Evolutionary conservation across 2,113 vertebrate species (phyloP), one percentile per base, ranked within the genome.

Genomic region (Cavia aperea): DNA sequence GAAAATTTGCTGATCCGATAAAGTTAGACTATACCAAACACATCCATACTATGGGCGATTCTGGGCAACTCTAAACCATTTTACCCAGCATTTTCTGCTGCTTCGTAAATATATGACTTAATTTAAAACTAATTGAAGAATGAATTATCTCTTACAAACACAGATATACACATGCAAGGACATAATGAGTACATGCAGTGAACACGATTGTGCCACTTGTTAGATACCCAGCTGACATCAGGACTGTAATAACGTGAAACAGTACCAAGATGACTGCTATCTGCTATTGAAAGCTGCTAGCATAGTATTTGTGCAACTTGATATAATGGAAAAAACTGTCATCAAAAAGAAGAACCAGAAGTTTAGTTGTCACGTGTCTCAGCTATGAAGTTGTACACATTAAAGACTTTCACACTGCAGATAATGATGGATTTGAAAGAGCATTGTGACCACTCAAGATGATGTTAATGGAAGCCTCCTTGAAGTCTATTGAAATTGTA

Each of bases 401-500:
- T 81, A 96, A 96, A 96, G 58, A 93, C 54, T 90, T 87, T 93
- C 89, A 92, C 72, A 87, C 46, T 93, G 87, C n/a, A 90, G 56
- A 95, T 86, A 68, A 94, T 75, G 92, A 95, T 91, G 65, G 81
- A 83, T 89, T 95, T 79, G 78, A 95, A 95, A 94, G 39, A 88
- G 43, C 66, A 85, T 86, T 95, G 54, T 92, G 87, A 89, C 56
- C 85, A 93, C 51, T 91, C 51, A 29, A 46, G 60, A 46, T 87
- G 56, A 82, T 36, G 21, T 79, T 78, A 93, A 88, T 94, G 72
- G 75, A 81, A 93, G 12, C 78, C 95, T 96, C 54, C 18, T 88
- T 87, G 86, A 94, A 12, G 49, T 79, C 78, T 89, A 49, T 56
- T 85, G 93, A 92, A 88, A 97, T 72, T 92, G 23, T 95, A 62